These are phyloP conservation scores for Rhegmatorhina hoffmannsi DNA, from an alignment of 2,113 vertebrate species.

Conservation along the genomic window DNA sequence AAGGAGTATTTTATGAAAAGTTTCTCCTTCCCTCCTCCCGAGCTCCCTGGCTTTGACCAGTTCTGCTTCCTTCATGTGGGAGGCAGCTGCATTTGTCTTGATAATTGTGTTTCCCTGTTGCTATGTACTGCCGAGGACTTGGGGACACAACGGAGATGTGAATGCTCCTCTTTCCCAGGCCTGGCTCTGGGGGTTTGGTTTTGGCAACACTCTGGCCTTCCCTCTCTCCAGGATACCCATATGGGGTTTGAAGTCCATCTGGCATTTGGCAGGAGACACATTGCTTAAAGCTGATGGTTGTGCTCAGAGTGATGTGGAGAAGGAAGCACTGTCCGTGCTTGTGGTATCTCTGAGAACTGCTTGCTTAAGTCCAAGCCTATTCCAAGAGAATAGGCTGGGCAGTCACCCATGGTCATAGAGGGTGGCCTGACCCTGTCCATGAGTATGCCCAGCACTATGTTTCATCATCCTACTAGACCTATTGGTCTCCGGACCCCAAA, in stretches of 20 bases:
- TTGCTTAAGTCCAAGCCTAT: neutral
- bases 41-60: conserved; percentile 22
- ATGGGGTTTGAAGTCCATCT: neutral
- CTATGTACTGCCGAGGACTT: neutral
- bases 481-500: neutral
- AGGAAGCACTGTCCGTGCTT: neutral
- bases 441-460: neutral
- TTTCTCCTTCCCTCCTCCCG: conserved; percentile 7
- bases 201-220: neutral
- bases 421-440: neutral
- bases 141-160: conserved; percentile 36
- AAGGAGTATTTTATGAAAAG: neutral
- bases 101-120: conserved; percentile 45
- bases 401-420: neutral
- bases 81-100: conserved; percentile 52
- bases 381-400: neutral
- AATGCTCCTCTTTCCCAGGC: conserved; percentile 1
- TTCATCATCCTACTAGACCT: neutral
- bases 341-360: neutral
- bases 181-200: neutral
- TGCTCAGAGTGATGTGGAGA: neutral
- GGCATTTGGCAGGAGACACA: neutral
- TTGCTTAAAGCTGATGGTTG: neutral
- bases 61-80: conserved; percentile 56
- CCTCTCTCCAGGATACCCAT: neutral